Percentiles rank a stretch among this genome's conserved stretches.
Evolutionary conservation across 2,888 invertebrate genomes (phyloP).

Genomic region (Hemistola chrysoprasaria): DNA sequence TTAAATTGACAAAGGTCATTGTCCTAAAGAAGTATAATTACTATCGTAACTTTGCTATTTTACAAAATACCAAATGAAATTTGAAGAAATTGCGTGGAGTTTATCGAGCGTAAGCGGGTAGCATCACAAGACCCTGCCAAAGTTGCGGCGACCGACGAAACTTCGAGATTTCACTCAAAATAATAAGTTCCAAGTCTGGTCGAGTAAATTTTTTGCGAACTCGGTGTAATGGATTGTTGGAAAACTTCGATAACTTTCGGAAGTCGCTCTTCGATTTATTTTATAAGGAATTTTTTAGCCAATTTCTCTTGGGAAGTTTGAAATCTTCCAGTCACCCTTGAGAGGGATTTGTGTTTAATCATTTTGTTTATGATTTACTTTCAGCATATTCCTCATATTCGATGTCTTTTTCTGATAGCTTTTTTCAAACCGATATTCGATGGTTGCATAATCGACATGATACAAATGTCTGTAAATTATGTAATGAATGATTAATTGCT

Average conservation of each 20-base stretch:
- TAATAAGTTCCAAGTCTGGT: constrained; percentile 70
- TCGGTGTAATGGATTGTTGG: constrained; percentile 81
- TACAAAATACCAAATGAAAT: no score
- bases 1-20: no score
- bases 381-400: constrained; percentile 7
- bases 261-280: constrained; percentile 79
- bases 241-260: constrained; percentile 79
- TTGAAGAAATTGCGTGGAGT: constrained; percentile 37
- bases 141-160: constrained; percentile 63
- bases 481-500: no score
- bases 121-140: constrained; percentile 40
- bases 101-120: constrained; percentile 47
- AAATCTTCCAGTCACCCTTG: constrained; percentile 74
- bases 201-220: constrained; percentile 76
- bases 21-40: no score
- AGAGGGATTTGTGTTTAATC: constrained; percentile 43
- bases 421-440: no score
- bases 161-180: constrained; percentile 77
- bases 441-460: no score
- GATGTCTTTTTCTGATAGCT: neutral
- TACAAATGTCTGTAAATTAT: no score
- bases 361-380: constrained; percentile 24
- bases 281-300: constrained; percentile 78
- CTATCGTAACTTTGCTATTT: constrained; percentile 5
- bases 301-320: constrained; percentile 76